Base-by-base conservation (phyloP, 2,888 invertebrate species). In the Argynnis bischoffii region DNA sequence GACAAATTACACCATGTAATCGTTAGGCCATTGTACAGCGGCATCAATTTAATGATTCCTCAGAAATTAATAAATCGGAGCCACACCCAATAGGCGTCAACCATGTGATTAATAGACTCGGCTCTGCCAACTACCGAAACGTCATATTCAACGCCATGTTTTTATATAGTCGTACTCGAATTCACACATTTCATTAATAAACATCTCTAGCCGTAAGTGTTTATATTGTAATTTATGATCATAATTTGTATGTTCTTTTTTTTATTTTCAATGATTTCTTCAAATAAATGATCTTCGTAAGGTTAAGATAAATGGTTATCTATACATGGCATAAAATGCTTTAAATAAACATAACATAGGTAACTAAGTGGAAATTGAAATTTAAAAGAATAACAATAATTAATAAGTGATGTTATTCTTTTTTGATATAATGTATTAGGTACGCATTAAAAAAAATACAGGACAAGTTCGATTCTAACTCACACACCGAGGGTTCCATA, bases 1-100 rank as follows among this genome's bases (percentile, higher is more conserved):
- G 78, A 79, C 77, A 79, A 78, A 78, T 78, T 77, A 73, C 77
- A 73, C 72, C 72, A 72, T 67, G 75, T 75, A 77, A 78, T 76
- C 76, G 72, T 60, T 66, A 63, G 78, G 79, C 79, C 80, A 80
- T 83, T 81, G 82, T 85, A 81, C 79, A 82, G 82, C 76, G 78
- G 78, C 80, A 82, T 83, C 77, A 82, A 85, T 85, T 87, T 89
- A 87, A 87, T 89, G 88, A 88, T 86, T 86, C 83, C 77, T 81
- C 79, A 80, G 79, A 88, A 89, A 90, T 91, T 91, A 92, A 92
- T 91, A 91, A 90, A 85, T 76, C 71, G 69, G 79, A 72, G 87
- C 92, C 82, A 80, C 92, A 92, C 92, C 92, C 83, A 77, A 81
- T 86, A 90, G 92, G 92, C 91, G 92, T 90, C 86, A 81, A 86